These are phyloP conservation scores for Zygaena filipendulae DNA, from an alignment of 2,888 invertebrate species.

Conservation along the genomic window DNA sequence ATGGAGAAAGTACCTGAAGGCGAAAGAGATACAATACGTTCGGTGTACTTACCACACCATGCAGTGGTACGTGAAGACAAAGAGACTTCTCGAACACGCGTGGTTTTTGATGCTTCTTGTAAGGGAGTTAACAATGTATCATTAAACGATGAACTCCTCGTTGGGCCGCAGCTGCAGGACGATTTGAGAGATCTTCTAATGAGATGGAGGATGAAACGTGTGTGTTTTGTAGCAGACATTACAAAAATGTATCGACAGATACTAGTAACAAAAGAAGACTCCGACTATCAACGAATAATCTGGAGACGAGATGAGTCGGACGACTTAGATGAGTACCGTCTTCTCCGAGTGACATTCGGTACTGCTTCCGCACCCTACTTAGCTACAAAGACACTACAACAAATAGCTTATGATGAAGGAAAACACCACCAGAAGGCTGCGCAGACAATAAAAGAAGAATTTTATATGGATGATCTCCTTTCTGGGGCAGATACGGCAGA, in stretches of 20 bases:
- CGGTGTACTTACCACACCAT: slow-evolving; percentile 6
- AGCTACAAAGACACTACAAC: slow-evolving; percentile 6
- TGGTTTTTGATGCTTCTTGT: too few relatives aligned
- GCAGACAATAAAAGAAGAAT: slow-evolving; percentile 9
- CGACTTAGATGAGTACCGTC: slow-evolving; percentile 6
- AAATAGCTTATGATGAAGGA: slow-evolving; percentile 12
- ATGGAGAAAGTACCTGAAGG: slow-evolving; percentile 10
- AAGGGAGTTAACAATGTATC: too few relatives aligned
- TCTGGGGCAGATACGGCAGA: slow-evolving; percentile 4
- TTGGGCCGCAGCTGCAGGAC: slow-evolving; percentile 6
- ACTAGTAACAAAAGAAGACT: slow-evolving; percentile 12
- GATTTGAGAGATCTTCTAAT: slow-evolving; percentile 16
- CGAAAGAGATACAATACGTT: slow-evolving; percentile 1
- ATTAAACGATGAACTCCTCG: slow-evolving; percentile 8
- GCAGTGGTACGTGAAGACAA: too few relatives aligned
- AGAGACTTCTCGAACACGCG: too few relatives aligned
- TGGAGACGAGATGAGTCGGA: slow-evolving; percentile 8
- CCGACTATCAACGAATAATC: slow-evolving; percentile 16
- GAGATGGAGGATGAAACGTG: slow-evolving; percentile 14
- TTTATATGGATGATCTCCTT: slow-evolving; percentile 11
- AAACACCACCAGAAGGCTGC: slow-evolving; percentile 1
- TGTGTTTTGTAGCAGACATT: slow-evolving; percentile 16
- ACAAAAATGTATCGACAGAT: slow-evolving; percentile 20
- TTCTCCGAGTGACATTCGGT: slow-evolving; percentile 16
- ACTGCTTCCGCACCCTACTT: slow-evolving; percentile 14